Evolutionary conservation across 2,113 vertebrate species (phyloP).

Genomic region (Oncorhynchus gorbuscha): DNA sequence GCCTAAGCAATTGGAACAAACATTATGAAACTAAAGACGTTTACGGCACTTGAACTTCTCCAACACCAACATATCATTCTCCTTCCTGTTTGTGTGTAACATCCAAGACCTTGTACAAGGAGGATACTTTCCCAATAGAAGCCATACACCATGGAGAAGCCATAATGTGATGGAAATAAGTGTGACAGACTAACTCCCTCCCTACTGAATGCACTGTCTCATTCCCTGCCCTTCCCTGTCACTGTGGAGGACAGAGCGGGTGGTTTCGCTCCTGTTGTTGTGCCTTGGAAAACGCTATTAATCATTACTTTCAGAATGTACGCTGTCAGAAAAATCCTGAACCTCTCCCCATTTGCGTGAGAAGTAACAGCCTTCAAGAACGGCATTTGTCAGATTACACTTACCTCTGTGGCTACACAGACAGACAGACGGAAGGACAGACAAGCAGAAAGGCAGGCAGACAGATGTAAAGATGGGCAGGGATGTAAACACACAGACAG

Average conservation of each 20-base stretch:
- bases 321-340: constrained; percentile 13
- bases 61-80: not conserved
- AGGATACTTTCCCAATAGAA: constrained; percentile 53
- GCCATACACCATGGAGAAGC: constrained; percentile 53
- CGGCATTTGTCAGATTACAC: not conserved
- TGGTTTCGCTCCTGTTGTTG: constrained; percentile 46
- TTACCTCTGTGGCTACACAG: not conserved
- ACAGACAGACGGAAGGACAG: not conserved
- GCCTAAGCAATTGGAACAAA: too few species aligned
- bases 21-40: too few species aligned
- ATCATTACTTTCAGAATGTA: constrained; percentile 45
- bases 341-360: constrained; percentile 1
- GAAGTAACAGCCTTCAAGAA: not conserved
- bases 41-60: too few species aligned
- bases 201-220: constrained; percentile 49
- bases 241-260: constrained; percentile 63
- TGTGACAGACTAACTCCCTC: constrained; percentile 66
- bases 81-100: constrained; percentile 60
- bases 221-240: constrained; percentile 67
- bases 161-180: constrained; percentile 73
- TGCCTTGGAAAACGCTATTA: constrained; percentile 44
- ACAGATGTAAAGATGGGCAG: too few species aligned
- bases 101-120: constrained; percentile 65
- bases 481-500: too few species aligned
- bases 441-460: too few species aligned